Conservation (phyloP, 2,888 invertebrate species). For the Iselma pallidipennis region DNA sequence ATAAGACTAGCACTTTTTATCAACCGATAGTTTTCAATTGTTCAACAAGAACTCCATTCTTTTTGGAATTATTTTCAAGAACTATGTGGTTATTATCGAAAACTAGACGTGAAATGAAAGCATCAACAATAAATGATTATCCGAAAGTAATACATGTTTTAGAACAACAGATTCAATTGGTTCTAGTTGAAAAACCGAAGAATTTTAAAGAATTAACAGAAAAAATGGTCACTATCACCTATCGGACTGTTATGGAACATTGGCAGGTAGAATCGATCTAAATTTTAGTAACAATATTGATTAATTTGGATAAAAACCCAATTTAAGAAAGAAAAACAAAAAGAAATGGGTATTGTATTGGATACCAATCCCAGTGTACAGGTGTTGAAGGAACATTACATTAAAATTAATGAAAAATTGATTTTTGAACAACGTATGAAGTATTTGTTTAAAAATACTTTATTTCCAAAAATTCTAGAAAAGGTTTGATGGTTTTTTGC, state of each 20-base stretch:
- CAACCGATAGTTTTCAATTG: constrained; percentile 50
- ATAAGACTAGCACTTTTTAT: constrained; percentile 41
- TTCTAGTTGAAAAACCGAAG: constrained; percentile 44
- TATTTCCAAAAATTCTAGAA: constrained; percentile 48
- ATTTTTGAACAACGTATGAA: constrained; percentile 44
- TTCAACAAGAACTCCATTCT: constrained; percentile 44
- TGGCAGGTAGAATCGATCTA: constrained; percentile 45
- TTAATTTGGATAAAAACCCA: constrained; percentile 8
- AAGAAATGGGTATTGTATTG: constrained; percentile 40
- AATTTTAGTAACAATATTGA: too few species aligned
- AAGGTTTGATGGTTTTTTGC: too few species aligned
- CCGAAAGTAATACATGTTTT: constrained; percentile 50
- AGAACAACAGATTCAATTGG: constrained; percentile 48
- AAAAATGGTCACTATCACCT: constrained; percentile 44
- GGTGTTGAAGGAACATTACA: constrained; percentile 40
- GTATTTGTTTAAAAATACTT: constrained; percentile 39
- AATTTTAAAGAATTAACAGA: constrained; percentile 45
- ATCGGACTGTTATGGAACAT: constrained; percentile 43
- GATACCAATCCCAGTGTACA: constrained; percentile 43
- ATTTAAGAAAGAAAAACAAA: constrained; percentile 45
- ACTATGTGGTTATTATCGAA: constrained; percentile 52
- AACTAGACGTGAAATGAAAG: constrained; percentile 53
- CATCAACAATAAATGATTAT: constrained; percentile 48
- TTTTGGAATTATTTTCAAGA: constrained; percentile 51
- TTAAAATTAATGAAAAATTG: constrained; percentile 37